Conservation (phyloP, 1,140 invertebrate genomes). For the Drosophila nannoptera region DNA sequence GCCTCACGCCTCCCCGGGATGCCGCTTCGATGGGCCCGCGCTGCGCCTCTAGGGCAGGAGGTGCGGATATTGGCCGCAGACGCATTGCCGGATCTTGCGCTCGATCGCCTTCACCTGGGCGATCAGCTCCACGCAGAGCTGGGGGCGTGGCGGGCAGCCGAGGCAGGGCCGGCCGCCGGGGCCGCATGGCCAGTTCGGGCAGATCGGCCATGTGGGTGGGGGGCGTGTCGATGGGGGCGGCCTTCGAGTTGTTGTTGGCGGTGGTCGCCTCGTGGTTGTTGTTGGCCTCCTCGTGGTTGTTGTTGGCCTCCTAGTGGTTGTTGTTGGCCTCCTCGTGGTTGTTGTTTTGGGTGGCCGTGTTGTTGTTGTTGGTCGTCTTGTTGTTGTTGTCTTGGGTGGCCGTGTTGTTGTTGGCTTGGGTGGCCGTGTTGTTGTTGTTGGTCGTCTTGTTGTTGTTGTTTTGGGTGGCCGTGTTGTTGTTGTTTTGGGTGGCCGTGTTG, state of each 20-base stretch:
- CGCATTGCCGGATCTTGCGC: background rate
- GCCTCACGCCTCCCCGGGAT: too few species aligned
- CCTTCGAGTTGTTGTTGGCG: constrained; percentile 1
- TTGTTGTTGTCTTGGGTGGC: background rate
- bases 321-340: background rate
- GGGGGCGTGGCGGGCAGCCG: background rate
- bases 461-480: background rate
- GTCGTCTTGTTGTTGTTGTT: background rate
- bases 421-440: background rate
- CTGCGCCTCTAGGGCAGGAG: background rate
- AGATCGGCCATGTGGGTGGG: too few species aligned
- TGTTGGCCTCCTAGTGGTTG: background rate
- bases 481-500: background rate
- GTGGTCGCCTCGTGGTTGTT: background rate
- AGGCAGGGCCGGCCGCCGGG: constrained; percentile 38
- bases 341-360: background rate
- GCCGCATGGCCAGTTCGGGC: constrained; percentile 18
- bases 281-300: background rate
- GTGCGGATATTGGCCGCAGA: background rate
- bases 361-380: background rate
- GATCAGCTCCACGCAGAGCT: background rate
- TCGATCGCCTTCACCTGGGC: background rate
- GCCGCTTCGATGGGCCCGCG: too few species aligned
- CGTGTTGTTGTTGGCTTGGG: background rate
- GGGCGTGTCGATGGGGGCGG: too few species aligned